Conservation (phyloP, 2,113 vertebrate genomes). For the Vulpes ferrilata region DNA sequence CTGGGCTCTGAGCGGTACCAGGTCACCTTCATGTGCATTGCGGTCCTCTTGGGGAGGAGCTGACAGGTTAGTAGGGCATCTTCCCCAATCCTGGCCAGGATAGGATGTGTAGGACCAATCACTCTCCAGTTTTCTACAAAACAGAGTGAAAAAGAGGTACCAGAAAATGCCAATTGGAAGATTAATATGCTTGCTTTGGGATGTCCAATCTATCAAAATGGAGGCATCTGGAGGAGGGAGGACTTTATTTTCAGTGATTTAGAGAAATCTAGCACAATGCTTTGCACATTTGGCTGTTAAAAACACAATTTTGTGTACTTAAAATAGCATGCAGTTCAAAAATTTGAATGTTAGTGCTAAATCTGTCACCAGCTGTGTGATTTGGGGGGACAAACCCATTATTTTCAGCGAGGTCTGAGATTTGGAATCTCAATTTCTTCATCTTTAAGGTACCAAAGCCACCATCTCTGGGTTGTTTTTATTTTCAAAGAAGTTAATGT, state of each 20-base stretch:
- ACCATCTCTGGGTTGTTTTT: neutral
- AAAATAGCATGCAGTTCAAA: neutral
- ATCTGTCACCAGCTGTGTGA: neutral
- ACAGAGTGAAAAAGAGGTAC: neutral
- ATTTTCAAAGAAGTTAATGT: neutral
- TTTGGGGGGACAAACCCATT: neutral
- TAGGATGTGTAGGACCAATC: neutral
- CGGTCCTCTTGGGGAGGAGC: conserved; percentile 53
- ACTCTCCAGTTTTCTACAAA: conserved; percentile 65
- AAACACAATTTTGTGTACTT: neutral
- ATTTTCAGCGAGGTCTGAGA: neutral
- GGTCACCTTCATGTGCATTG: neutral
- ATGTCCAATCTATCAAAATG: neutral
- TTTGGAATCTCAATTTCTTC: neutral
- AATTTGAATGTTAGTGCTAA: neutral
- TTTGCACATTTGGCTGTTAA: neutral
- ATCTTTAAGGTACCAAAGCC: neutral
- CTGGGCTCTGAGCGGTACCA: conserved; percentile 22
- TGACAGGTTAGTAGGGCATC: conserved; percentile 62
- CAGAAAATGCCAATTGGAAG: neutral
- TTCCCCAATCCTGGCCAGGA: conserved; percentile 46
- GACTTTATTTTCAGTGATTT: neutral
- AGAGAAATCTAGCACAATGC: neutral
- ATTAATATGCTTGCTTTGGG: neutral
- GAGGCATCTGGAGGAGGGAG: neutral